Evolutionary conservation across 2,113 vertebrate genomes (phyloP).

Genomic region (Agelaius phoeniceus): DNA sequence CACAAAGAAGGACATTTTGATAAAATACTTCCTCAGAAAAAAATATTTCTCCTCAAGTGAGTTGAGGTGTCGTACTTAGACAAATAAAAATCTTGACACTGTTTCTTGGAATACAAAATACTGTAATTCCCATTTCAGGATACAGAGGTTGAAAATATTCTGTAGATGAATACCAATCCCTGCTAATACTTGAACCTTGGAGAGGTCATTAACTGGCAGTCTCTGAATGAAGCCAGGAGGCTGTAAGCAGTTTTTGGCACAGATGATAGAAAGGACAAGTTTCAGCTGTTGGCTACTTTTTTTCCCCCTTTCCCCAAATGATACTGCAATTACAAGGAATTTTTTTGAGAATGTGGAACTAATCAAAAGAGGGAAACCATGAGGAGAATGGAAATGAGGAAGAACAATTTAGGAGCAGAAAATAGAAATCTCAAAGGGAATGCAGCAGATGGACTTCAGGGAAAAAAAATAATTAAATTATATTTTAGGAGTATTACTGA

Average conservation of each 20-base stretch:
- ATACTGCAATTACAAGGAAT: neutral
- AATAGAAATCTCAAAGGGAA: neutral
- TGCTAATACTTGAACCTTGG: constrained; percentile 11
- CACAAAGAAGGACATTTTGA: neutral
- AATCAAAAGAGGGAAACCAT: neutral
- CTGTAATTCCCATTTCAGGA: neutral
- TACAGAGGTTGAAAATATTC: neutral
- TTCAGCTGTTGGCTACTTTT: neutral
- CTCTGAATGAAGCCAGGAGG: neutral
- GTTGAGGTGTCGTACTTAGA: neutral
- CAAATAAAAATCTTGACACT: neutral
- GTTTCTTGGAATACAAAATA: neutral
- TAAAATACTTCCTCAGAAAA: neutral
- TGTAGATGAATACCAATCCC: neutral
- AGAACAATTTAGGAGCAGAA: neutral
- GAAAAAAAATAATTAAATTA: neutral
- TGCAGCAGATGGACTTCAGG: neutral
- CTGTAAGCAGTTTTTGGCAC: neutral
- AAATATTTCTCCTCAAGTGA: neutral
- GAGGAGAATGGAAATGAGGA: neutral
- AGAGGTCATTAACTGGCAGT: constrained; percentile 2
- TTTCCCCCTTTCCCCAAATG: neutral
- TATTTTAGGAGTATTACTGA: neutral
- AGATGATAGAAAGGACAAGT: neutral
- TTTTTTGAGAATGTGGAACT: neutral